Evolutionary conservation across 2,113 vertebrate species (phyloP), one percentile per base, ranked within the genome.

Genomic region (Haemorhous mexicanus): DNA sequence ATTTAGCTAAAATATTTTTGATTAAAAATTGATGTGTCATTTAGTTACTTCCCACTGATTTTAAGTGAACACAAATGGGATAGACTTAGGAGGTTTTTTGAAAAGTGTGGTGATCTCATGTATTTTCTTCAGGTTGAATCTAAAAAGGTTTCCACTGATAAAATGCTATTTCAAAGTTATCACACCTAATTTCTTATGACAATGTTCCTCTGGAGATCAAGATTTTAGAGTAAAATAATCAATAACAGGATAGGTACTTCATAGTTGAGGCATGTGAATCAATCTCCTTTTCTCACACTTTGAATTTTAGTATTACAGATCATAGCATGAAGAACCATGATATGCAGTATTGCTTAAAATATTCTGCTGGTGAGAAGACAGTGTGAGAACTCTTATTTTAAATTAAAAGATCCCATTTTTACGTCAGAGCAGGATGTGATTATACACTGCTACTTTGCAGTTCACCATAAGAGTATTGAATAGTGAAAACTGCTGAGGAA

Each of bases 1-100:
- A 90, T 95, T 92, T 96, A 89, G 83, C 47, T 93, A 89, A 93
- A 96, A 90, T 94, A 92, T 94, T 96, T 93, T 87, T 91, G 5
- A 91, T 94, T 94, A 93, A 94, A 94, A 96, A 82, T 86, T 84
- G 43, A 95, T 93, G 67, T 87, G 58, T 91, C 82, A 30, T 70
- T 73, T 86, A 90, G 55, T 66, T 84, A 50, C 58, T 94, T 90
- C 86, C 80, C 47, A 89, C 89, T 84, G 86, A 73, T 74, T 94
- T 90, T 92, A 84, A 75, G 58, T 46, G 84, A 95, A 84, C 53
- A 89, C n/a, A 90, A 89, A 90, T 53, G 43, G 28, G 30, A 75
- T 63, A 78, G 80, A 58, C 37, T 70, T 37, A 17, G 28, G 19
- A 81, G 37, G 5, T 61, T 84, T 94, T 82, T 90, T 4, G 0